Evolutionary conservation across 2,888 invertebrate genomes (phyloP).

Genomic region (Amitus sp.): DNA sequence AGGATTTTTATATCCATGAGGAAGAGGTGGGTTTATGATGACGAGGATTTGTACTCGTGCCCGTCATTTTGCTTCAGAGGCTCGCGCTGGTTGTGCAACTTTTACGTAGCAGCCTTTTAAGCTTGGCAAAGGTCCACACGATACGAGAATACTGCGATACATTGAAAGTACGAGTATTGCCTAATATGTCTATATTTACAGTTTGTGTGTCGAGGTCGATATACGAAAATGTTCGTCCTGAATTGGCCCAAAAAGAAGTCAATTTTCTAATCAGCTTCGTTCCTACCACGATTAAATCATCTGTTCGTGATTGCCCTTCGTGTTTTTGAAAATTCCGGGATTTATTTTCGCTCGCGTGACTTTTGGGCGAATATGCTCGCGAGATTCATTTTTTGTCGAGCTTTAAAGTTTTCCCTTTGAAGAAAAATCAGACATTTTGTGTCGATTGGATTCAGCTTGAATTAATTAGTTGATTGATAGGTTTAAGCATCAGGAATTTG

Average conservation of each 20-base stretch:
- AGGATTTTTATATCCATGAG: no score
- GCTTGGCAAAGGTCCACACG: conserved; percentile 45
- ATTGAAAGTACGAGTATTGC: conserved; percentile 36
- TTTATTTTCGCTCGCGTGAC: not conserved
- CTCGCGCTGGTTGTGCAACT: conserved; percentile 21
- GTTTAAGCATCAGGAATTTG: no score
- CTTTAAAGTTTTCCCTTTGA: no score
- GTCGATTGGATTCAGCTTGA: no score
- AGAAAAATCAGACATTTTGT: no score
- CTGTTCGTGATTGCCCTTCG: conserved; percentile 5
- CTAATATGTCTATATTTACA: conserved; percentile 30
- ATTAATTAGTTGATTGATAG: no score
- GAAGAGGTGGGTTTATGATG: conserved; percentile 25
- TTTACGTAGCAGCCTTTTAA: conserved; percentile 33
- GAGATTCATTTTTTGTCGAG: not conserved
- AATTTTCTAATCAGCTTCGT: conserved; percentile 23
- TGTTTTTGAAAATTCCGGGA: not conserved
- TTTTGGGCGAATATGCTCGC: not conserved
- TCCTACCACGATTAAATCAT: conserved; percentile 24
- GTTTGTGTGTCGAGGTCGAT: conserved; percentile 30
- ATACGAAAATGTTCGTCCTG: conserved; percentile 12
- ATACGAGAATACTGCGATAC: conserved; percentile 39
- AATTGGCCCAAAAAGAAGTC: not conserved
- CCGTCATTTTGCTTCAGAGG: conserved; percentile 20
- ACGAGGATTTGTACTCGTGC: conserved; percentile 36